Conservation (phyloP, 2,888 invertebrate genomes). For the Lycocerus yunnanus region DNA sequence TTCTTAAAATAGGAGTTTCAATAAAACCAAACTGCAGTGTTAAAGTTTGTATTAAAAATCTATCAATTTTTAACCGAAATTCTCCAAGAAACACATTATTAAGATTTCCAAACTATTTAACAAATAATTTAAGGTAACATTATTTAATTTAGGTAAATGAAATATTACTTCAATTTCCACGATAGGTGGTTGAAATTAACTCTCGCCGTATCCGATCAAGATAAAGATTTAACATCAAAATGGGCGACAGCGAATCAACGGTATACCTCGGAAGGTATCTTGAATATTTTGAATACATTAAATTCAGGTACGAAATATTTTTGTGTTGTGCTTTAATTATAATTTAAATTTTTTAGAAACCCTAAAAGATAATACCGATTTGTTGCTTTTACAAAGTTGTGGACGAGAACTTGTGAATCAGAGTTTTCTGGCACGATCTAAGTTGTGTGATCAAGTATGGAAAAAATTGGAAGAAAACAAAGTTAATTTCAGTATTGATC, state of each 20-base stretch:
- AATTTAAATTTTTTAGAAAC: slow-evolving; percentile 38
- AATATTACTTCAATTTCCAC: not conserved
- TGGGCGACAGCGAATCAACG: not conserved
- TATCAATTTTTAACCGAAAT: not conserved
- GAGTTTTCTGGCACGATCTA: slow-evolving; percentile 55
- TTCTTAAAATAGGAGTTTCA: not conserved
- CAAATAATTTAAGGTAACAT: not conserved
- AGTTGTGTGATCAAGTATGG: slow-evolving; percentile 62
- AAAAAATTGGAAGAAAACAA: slow-evolving; percentile 56
- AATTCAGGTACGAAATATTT: slow-evolving; percentile 1
- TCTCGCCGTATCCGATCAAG: not conserved
- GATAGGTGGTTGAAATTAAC: not conserved
- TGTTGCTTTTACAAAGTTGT: slow-evolving; percentile 62
- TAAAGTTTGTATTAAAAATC: not conserved
- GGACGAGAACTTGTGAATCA: slow-evolving; percentile 62
- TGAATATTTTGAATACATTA: not conserved
- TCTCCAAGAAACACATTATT: not conserved
- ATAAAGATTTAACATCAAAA: not conserved
- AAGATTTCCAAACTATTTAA: not conserved
- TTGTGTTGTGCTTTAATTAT: not conserved
- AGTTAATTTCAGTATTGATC: slow-evolving; percentile 55
- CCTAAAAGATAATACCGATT: slow-evolving; percentile 55
- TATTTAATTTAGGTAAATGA: not conserved
- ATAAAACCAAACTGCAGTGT: not conserved
- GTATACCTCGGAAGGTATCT: not conserved